A percentile compares a stretch with the other conserved stretches of the same genome.
phyloP scores from a whole-genome alignment of 2,888 invertebrate species.

The Amphipoea lucens region DNA sequence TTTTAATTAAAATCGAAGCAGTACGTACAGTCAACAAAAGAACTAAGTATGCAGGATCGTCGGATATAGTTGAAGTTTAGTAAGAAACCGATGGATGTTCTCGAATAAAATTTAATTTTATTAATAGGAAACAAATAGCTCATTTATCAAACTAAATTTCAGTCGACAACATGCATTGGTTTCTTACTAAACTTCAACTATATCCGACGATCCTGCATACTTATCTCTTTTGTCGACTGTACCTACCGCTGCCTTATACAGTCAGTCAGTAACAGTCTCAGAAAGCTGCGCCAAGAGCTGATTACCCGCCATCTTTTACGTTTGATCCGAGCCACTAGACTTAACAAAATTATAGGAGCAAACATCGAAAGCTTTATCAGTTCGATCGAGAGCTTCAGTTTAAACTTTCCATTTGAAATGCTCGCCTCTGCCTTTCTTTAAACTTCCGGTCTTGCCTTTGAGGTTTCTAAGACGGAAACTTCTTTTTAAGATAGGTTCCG shows the following conservation, averaged over 20 bases:
- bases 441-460: conserved; percentile 84
- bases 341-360: conserved; percentile 76
- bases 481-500: conserved; percentile 76
- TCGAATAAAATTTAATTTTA: too few species aligned
- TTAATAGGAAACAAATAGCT: too few species aligned
- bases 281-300: conserved; percentile 48
- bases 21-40: too few species aligned
- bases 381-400: conserved; percentile 75
- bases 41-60: too few species aligned
- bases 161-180: too few species aligned
- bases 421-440: conserved; percentile 82
- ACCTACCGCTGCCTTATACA: not conserved
- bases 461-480: conserved; percentile 83
- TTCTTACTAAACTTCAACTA: too few species aligned
- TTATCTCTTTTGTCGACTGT: too few species aligned
- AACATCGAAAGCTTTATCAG: conserved; percentile 78
- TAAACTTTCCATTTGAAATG: conserved; percentile 83
- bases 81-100: too few species aligned
- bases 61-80: too few species aligned
- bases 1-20: conserved; percentile 39
- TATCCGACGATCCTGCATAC: too few species aligned
- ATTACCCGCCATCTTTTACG: conserved; percentile 59
- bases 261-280: conserved; percentile 19
- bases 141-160: too few species aligned
- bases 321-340: conserved; percentile 69